Evolutionary conservation across 2,797 vertebrate species (phyloP), one percentile per base, ranked within the genome.

Genomic region (Decapterus maruadsi): DNA sequence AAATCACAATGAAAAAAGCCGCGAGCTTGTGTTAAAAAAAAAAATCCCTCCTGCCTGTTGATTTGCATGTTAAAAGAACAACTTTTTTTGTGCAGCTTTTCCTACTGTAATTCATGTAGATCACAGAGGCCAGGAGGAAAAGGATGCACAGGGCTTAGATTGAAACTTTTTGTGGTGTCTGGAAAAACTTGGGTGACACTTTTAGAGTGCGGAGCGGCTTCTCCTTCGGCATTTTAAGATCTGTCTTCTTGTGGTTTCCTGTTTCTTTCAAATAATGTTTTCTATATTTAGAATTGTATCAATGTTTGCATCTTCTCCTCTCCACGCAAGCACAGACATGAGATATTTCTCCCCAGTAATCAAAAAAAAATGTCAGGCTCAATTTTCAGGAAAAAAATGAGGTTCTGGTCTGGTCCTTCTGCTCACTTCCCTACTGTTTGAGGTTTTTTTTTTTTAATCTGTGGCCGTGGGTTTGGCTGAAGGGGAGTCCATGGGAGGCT

Each of bases 401-500:
- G 58, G 73, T 75, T 80, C 77, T 83, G 26, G 26, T 65, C 68
- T 62, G 80, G 64, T 81, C 78, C 69, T 59, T 72, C 63, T 68
- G 76, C 68, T 74, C 43, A 83, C 59, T 73, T 72, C 80, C 64
- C 82, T 57, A 74, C 81, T 80, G 72, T 54, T 77, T 42, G 55
- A 3, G 46, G 1, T 26, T 26, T 77, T 87, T 26, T 26, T 26
- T 77, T 87, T 84, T 82, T 59, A 84, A 80, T 78, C 50, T 0
- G 68, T 50, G 48, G 77, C 54, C 55, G 67, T 14, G 50, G 72
- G 83, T 75, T 43, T 34, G 69, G 72, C 75, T 74, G 60, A 80
- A 76, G 77, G 77, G 81, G 67, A 86, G 85, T 87, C 72, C 68
- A 77, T 19, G 40, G 83, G 85, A 87, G 84, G 75, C 80, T 40